phyloP scores from a whole-genome alignment of 2,888 invertebrate genomes.

The Pilophorus perplexus region DNA sequence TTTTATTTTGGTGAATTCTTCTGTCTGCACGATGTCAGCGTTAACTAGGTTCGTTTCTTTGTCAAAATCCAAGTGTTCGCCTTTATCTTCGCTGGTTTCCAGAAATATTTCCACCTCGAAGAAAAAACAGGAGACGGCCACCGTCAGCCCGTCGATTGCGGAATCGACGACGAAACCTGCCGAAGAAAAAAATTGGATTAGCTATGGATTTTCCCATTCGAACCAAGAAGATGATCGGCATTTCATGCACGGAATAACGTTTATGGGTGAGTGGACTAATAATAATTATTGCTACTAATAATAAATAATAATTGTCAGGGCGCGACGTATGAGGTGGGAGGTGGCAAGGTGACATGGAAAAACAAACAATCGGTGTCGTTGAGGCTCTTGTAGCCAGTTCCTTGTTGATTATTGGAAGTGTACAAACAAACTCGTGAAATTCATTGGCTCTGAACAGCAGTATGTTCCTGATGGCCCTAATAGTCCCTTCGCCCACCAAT shows the following conservation, averaged over 20 bases:
- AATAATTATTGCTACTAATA: too few species aligned
- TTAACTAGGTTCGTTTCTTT: constrained; percentile 7
- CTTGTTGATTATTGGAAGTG: too few species aligned
- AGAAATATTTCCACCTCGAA: constrained; percentile 49
- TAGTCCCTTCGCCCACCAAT: too few species aligned
- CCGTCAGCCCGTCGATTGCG: constrained; percentile 20
- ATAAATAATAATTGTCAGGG: too few species aligned
- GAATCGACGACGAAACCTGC: constrained; percentile 17
- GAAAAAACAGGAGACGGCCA: constrained; percentile 48
- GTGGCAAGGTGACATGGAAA: too few species aligned
- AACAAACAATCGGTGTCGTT: too few species aligned
- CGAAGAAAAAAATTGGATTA: constrained; percentile 66
- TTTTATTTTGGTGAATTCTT: too few species aligned
- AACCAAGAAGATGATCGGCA: constrained; percentile 68
- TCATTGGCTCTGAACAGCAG: too few species aligned
- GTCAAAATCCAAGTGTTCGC: neutral
- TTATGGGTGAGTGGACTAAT: constrained; percentile 53
- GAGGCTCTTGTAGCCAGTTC: too few species aligned
- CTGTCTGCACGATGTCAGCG: constrained; percentile 7
- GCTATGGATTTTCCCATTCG: constrained; percentile 74
- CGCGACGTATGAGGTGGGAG: too few species aligned
- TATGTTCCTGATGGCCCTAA: too few species aligned
- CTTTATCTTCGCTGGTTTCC: neutral
- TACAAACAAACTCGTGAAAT: too few species aligned
- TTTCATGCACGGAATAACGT: constrained; percentile 66